Conservation (phyloP, 1,140 invertebrate genomes). For the Agrypnia vestita region DNA sequence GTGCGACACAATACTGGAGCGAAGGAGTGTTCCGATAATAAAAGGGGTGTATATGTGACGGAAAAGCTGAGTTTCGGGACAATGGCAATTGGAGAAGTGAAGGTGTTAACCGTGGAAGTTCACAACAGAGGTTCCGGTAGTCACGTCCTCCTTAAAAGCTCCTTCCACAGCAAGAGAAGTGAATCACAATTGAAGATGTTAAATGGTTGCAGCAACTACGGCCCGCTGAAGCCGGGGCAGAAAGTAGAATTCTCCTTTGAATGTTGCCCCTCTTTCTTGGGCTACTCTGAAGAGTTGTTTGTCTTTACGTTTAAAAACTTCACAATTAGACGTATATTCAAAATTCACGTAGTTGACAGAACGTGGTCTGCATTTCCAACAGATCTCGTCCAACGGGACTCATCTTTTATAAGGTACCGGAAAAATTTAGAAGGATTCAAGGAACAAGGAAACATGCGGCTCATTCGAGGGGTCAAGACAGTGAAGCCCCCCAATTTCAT, state of each 20-base stretch:
- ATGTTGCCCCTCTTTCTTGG: constrained; percentile 73
- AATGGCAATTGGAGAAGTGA: constrained; percentile 65
- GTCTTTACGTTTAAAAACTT: constrained; percentile 75
- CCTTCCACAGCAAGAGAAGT: constrained; percentile 62
- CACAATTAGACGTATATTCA: constrained; percentile 73
- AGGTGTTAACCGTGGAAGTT: constrained; percentile 61
- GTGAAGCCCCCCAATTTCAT: constrained; percentile 74
- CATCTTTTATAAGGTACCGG: background rate
- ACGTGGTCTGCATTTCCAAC: background rate
- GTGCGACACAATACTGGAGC: too few species aligned
- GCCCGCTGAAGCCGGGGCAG: constrained; percentile 64
- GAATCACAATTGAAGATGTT: constrained; percentile 66
- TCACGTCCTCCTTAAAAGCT: background rate
- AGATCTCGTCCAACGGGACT: background rate
- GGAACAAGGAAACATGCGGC: background rate
- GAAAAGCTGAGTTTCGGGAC: constrained; percentile 65
- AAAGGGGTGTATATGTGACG: constrained; percentile 68
- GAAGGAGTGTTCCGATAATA: constrained; percentile 59
- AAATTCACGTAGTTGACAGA: constrained; percentile 67
- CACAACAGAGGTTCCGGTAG: background rate
- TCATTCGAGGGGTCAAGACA: constrained; percentile 7
- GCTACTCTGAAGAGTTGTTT: constrained; percentile 75
- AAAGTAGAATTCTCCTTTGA: constrained; percentile 66
- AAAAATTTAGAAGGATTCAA: background rate
- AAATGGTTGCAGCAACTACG: constrained; percentile 58